Conservation (phyloP, 2,888 invertebrate species). For the Hypomecis punctinalis region DNA sequence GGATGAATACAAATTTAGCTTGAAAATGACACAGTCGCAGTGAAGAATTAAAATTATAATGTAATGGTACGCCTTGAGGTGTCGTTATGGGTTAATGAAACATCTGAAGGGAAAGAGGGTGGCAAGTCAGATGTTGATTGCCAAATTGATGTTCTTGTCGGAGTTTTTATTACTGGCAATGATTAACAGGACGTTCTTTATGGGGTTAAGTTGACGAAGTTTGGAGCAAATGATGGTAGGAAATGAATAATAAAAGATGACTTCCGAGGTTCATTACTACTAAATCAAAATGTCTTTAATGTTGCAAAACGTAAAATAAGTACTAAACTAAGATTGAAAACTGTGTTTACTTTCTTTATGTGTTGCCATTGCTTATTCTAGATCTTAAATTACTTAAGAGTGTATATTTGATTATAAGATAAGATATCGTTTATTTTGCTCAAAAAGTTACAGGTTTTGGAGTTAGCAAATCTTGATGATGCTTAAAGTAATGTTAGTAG, state of each 20-base stretch:
- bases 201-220: constrained; percentile 1
- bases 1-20: constrained; percentile 34
- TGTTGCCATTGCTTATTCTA: too few species aligned
- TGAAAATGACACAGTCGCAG: constrained; percentile 27
- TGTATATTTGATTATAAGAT: too few species aligned
- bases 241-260: constrained; percentile 2
- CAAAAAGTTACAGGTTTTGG: too few species aligned
- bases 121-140: constrained; percentile 22
- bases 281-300: too few species aligned
- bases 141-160: constrained; percentile 14
- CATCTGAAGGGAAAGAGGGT: constrained; percentile 21
- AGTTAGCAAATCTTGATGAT: too few species aligned
- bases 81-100: constrained; percentile 30
- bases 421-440: too few species aligned
- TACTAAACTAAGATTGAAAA: too few species aligned
- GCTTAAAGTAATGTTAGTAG: too few species aligned
- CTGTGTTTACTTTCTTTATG: too few species aligned
- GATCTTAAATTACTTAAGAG: too few species aligned
- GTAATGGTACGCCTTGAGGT: constrained; percentile 25
- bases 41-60: constrained; percentile 33
- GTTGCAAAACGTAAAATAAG: too few species aligned
- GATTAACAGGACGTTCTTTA: constrained; percentile 23
- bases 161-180: constrained; percentile 28
- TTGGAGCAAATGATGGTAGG: neutral
- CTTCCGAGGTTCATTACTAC: neutral